These are phyloP conservation scores for Solenodon paradoxus DNA, from an alignment of 2,113 vertebrate genomes.

Conservation along the genomic window DNA sequence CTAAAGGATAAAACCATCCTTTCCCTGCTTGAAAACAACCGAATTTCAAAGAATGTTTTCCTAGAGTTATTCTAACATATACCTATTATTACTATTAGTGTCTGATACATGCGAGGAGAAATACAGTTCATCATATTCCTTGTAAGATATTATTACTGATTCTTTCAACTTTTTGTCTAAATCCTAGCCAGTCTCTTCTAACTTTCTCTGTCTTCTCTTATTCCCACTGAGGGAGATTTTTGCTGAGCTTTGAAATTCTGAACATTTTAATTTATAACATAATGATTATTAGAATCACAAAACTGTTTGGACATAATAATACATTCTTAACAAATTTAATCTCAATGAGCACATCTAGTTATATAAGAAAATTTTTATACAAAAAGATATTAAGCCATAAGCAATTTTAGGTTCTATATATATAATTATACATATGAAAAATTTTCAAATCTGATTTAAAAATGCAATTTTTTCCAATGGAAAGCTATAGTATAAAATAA, in stretches of 20 bases:
- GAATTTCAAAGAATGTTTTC: slow-evolving; percentile 31
- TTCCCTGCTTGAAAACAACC: not conserved
- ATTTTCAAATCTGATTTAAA: slow-evolving; percentile 45
- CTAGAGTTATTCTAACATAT: slow-evolving; percentile 29
- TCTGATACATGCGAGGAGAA: slow-evolving; percentile 36
- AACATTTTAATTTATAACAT: slow-evolving; percentile 26
- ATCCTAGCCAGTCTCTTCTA: slow-evolving; percentile 26
- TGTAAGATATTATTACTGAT: not conserved
- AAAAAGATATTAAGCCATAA: slow-evolving; percentile 38
- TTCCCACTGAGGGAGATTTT: not conserved
- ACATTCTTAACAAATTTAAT: slow-evolving; percentile 12
- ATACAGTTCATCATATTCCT: slow-evolving; percentile 40
- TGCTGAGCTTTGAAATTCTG: slow-evolving; percentile 37
- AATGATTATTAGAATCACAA: slow-evolving; percentile 32
- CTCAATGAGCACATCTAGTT: slow-evolving; percentile 8
- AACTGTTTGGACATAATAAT: slow-evolving; percentile 33
- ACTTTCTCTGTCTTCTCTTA: slow-evolving; percentile 40
- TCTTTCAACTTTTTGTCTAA: slow-evolving; percentile 39
- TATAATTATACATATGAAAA: slow-evolving; percentile 25
- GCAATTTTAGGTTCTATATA: slow-evolving; percentile 25
- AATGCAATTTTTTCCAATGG: slow-evolving; percentile 7
- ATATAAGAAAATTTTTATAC: slow-evolving; percentile 25
- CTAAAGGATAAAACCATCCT: slow-evolving; percentile 51
- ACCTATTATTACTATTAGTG: slow-evolving; percentile 1
- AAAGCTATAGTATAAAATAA: slow-evolving; percentile 35